Conservation (phyloP, 1,140 invertebrate species). For the Trichomalopsis sarcophagae region DNA sequence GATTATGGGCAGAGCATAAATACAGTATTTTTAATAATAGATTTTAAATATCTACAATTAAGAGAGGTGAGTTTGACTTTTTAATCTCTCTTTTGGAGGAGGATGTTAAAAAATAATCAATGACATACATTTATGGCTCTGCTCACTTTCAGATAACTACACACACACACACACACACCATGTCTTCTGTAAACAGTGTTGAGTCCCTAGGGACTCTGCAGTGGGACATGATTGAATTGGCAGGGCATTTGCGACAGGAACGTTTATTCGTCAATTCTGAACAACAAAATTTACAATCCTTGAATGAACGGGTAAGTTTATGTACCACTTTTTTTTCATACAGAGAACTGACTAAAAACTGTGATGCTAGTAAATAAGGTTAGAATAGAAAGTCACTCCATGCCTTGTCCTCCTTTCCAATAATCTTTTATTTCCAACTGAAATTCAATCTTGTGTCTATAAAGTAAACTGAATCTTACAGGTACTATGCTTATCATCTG, state of each 20-base stretch:
- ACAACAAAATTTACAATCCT: conserved; percentile 81
- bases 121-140: not conserved
- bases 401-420: not conserved
- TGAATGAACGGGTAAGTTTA: conserved; percentile 81
- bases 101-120: not conserved
- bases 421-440: not conserved
- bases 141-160: conserved; percentile 53
- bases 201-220: conserved; percentile 69
- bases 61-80: conserved; percentile 33
- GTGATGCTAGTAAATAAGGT: not conserved
- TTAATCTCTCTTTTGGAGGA: not conserved
- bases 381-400: conserved; percentile 12
- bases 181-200: conserved; percentile 71
- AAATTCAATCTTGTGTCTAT: conserved; percentile 32
- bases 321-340: not conserved
- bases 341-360: not conserved
- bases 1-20: conserved; percentile 16
- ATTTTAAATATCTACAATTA: not conserved
- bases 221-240: conserved; percentile 82
- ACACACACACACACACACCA: conserved; percentile 48
- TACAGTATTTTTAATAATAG: conserved; percentile 43
- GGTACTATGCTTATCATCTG: conserved; percentile 79
- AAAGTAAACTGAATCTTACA: conserved; percentile 57
- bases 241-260: conserved; percentile 83
- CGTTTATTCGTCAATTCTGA: conserved; percentile 84